Conservation (phyloP, 2,113 vertebrate species). For the Tragelaphus imberbis region DNA sequence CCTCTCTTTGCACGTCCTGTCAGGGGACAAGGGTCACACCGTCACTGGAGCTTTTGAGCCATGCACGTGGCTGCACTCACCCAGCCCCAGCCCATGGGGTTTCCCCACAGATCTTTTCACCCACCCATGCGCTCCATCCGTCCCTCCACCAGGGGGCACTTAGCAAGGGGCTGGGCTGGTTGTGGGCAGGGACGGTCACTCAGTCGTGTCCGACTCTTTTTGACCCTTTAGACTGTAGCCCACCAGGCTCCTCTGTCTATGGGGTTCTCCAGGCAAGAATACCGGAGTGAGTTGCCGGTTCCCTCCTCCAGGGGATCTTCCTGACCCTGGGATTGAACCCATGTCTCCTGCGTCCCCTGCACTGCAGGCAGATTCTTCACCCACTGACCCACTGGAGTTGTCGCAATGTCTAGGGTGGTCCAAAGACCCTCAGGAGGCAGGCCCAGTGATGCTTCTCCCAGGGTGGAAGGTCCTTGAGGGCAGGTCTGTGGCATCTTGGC, state of each 20-base stretch:
- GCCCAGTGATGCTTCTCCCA: neutral
- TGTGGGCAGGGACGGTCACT: neutral
- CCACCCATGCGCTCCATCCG: neutral
- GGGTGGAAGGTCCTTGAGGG: neutral
- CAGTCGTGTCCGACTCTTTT: neutral
- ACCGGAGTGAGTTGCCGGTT: neutral
- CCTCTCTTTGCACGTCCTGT: neutral
- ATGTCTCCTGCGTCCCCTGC: neutral
- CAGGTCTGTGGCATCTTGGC: neutral
- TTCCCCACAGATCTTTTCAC: no score
- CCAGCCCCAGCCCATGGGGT: neutral
- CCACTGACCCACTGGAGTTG: neutral
- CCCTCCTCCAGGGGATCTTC: neutral
- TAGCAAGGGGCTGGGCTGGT: neutral
- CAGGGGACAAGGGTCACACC: no score
- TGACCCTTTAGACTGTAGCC: neutral
- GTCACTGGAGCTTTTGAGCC: accelerated
- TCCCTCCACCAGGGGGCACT: neutral
- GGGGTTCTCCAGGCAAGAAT: neutral
- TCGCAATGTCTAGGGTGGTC: neutral
- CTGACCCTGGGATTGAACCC: neutral
- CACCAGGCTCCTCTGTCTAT: neutral
- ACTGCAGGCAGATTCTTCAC: neutral
- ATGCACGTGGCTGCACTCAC: accelerated
- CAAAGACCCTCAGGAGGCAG: neutral